Conservation (phyloP, 2,888 invertebrate genomes). For the Pemphredon lugubris region DNA sequence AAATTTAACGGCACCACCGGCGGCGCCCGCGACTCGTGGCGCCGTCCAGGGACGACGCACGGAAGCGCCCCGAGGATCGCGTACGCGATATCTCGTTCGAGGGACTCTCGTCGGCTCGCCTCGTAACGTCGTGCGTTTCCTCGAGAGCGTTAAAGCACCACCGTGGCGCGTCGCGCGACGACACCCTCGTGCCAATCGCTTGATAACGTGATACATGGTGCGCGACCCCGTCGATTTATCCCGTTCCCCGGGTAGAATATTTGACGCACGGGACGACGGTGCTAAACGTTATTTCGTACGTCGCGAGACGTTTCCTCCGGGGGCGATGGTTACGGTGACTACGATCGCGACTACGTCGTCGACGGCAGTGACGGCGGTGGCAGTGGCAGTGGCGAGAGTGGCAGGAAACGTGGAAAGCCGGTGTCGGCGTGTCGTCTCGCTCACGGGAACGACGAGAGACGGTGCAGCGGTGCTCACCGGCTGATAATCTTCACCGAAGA, state of each 20-base stretch:
- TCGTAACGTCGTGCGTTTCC: constrained; percentile 25
- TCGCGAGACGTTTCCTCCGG: no score
- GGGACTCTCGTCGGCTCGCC: constrained; percentile 42
- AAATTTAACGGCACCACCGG: constrained; percentile 44
- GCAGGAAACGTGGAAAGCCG: constrained; percentile 42
- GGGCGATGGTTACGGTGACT: constrained; percentile 42
- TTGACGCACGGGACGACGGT: background rate
- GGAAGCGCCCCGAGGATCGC: constrained; percentile 55
- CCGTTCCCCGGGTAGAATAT: background rate
- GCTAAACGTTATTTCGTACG: no score
- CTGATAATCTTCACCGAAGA: constrained; percentile 27
- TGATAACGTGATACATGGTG: constrained; percentile 17
- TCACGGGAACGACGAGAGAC: constrained; percentile 31
- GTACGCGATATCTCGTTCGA: constrained; percentile 46
- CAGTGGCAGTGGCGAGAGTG: constrained; percentile 42
- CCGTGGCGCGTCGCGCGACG: constrained; percentile 47
- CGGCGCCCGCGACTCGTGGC: constrained; percentile 62
- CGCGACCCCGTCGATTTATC: constrained; percentile 17
- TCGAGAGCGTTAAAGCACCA: constrained; percentile 48
- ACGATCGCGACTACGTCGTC: no score
- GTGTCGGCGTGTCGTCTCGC: constrained; percentile 25
- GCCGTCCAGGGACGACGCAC: constrained; percentile 66
- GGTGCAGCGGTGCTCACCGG: constrained; percentile 39
- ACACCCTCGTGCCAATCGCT: constrained; percentile 45
- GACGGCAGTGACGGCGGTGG: no score